phyloP scores from a whole-genome alignment of 2,113 vertebrate genomes.

The Fulica atra region DNA sequence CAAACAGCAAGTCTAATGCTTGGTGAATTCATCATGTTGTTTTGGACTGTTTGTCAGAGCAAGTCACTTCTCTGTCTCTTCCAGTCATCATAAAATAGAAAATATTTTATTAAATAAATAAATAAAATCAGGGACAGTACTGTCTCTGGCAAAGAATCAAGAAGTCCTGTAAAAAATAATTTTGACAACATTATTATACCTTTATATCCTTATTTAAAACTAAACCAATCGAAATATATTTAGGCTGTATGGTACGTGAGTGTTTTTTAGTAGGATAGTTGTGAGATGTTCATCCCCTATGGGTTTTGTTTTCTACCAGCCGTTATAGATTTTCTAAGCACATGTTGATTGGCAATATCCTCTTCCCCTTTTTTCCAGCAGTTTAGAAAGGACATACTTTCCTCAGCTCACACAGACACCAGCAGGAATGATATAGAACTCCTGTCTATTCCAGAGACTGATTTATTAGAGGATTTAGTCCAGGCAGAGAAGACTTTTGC shows the following conservation, averaged over 20 bases:
- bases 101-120: background rate
- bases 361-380: background rate
- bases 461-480: background rate
- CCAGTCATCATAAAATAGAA: background rate
- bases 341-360: background rate
- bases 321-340: background rate
- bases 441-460: background rate
- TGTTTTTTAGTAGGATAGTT: background rate
- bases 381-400: background rate
- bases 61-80: background rate
- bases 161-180: background rate
- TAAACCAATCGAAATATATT: background rate
- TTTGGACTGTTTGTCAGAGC: background rate
- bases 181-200: background rate
- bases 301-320: background rate
- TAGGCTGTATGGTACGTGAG: background rate
- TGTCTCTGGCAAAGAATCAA: background rate
- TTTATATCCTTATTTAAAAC: background rate
- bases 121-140: background rate
- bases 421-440: background rate
- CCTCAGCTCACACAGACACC: background rate
- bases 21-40: background rate
- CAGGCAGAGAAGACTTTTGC: background rate
- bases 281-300: background rate
- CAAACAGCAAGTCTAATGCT: background rate